phyloP scores from a whole-genome alignment of 2,888 invertebrate species.

The Brenthis ino region DNA sequence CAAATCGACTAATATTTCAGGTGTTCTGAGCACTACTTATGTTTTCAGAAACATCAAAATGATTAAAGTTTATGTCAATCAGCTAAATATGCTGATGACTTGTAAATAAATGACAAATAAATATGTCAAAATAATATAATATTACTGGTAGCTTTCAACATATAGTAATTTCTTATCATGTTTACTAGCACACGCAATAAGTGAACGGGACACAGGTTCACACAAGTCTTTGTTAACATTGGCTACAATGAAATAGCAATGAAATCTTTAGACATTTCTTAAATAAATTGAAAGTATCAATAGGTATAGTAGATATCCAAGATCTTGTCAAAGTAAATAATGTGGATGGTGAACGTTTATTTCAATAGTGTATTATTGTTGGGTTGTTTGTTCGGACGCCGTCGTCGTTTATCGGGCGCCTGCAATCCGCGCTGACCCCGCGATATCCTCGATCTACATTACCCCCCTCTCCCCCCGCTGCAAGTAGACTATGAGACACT shows the following conservation, averaged over 20 bases:
- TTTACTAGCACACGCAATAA: constrained; percentile 22
- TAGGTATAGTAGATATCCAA: not conserved
- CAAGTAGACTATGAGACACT: constrained; percentile 31
- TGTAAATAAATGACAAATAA: constrained; percentile 26
- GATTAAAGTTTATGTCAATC: too few species aligned
- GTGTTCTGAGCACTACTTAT: too few species aligned
- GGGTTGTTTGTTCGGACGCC: constrained; percentile 59
- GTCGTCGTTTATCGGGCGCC: constrained; percentile 75
- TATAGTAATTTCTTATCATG: constrained; percentile 21
- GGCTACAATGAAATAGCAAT: constrained; percentile 9
- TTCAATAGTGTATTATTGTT: constrained; percentile 49
- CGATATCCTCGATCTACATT: constrained; percentile 79
- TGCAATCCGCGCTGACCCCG: constrained; percentile 81
- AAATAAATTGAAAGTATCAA: not conserved
- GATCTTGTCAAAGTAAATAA: constrained; percentile 5
- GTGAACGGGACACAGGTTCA: constrained; percentile 18
- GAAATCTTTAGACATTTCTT: constrained; percentile 5
- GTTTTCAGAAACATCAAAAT: too few species aligned
- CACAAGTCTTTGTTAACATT: constrained; percentile 21
- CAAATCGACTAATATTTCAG: too few species aligned
- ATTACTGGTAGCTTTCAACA: constrained; percentile 20
- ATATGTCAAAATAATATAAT: constrained; percentile 14
- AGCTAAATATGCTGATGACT: constrained; percentile 12
- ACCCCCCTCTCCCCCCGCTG: constrained; percentile 53
- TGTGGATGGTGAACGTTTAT: constrained; percentile 29